Base-by-base conservation (phyloP, 2,888 invertebrate species). In the Azorinus chamasolen region DNA sequence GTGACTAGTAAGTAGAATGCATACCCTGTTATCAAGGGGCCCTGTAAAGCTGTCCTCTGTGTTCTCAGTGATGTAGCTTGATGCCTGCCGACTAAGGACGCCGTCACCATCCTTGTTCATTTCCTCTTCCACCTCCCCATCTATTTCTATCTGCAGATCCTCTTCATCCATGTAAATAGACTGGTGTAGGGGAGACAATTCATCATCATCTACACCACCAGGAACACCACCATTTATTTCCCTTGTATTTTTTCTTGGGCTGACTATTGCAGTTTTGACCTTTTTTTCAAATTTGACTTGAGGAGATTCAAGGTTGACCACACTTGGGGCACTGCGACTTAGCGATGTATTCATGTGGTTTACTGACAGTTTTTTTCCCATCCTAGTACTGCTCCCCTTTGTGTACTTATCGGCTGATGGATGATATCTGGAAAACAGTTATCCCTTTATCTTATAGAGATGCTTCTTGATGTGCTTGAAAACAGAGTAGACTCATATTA, bases 41-140 rank as follows among this genome's bases (percentile, higher is more conserved):
- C 88, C 90, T 6, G 89, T 88, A 24, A 91, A 79, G 65, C 91
- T 91, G 69, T 91, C 91, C 25, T 90, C 89, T 2, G 91, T 90
- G 66, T 88, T 89, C 63, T 91, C 91, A 5, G 91, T 91, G 55
- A 90, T 83, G 68, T 89, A 90, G 65, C 91, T 91, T 5, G 91
- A 91, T 0, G 90, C 87, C 50, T 88, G 88, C 27, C 89, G 84
- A 75, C 90, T 91, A 39, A 88, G 89, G 0, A 75, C 81, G 27
- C 83, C 85, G 37, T 78, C 80, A 65, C 76, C 70, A n/a, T 74
- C 68, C 46, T 66, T 73, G 22, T 59, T 66, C 27, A 41, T 64
- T 48, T 50, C 58, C 50, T 59, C 69, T 32, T 27, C 62, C 27
- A 57, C 37, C 18, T 53, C 55, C 16, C 45, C 43, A 20, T 63